Percentiles rank a stretch among this genome's conserved stretches.
Conservation (phyloP, 1,140 invertebrate species). For the Teleopsis dalmanni region DNA sequence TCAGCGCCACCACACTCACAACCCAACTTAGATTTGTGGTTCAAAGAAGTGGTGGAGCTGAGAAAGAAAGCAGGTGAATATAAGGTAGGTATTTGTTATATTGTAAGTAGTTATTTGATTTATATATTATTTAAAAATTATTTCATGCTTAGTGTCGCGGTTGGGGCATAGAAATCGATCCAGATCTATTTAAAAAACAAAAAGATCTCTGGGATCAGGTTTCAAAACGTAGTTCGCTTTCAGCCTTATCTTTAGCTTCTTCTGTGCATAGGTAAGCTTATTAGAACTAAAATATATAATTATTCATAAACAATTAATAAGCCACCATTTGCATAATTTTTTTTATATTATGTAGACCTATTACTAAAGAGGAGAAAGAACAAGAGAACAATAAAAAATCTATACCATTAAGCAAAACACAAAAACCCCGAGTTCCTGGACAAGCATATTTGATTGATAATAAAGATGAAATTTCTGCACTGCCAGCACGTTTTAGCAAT, state of each 20-base stretch:
- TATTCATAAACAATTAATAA: too few relatives aligned
- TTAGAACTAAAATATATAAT: neutral
- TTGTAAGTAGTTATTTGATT: neutral
- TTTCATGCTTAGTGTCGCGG: constrained; percentile 65
- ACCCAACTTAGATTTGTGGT: constrained; percentile 60
- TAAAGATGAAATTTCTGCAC: constrained; percentile 46
- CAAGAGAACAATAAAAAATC: constrained; percentile 72
- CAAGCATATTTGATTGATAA: constrained; percentile 42
- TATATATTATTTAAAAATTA: neutral
- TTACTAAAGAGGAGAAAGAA: constrained; percentile 80
- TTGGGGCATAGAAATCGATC: constrained; percentile 78
- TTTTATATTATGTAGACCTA: constrained; percentile 48
- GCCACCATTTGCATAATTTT: neutral
- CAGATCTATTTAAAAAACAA: constrained; percentile 73
- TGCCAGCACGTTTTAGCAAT: constrained; percentile 48
- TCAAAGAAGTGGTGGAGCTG: constrained; percentile 76
- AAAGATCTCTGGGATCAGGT: constrained; percentile 83
- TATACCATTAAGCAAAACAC: constrained; percentile 12
- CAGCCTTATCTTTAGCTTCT: constrained; percentile 78
- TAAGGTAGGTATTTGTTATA: constrained; percentile 56
- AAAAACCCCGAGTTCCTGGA: constrained; percentile 35
- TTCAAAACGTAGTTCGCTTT: constrained; percentile 75
- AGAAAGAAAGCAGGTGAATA: constrained; percentile 87
- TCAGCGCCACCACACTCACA: constrained; percentile 35
- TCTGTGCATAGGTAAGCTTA: constrained; percentile 63